A percentile compares a stretch with the other conserved stretches of the same genome.
phyloP scores from a whole-genome alignment of 2,113 vertebrate species.

The Apeltes quadracus region DNA sequence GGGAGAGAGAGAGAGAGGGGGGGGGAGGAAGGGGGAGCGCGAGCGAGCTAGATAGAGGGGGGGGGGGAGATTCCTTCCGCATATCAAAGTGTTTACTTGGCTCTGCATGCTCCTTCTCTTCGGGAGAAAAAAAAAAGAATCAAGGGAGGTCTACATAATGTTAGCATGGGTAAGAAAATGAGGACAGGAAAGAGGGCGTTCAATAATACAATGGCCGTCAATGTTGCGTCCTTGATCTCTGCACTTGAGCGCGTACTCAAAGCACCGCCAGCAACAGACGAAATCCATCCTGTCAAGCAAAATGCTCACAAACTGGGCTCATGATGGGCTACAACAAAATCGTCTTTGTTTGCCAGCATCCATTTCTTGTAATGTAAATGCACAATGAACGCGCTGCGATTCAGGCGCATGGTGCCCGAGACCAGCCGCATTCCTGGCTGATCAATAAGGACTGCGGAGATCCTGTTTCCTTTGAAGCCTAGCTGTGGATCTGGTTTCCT shows the following conservation, averaged over 20 bases:
- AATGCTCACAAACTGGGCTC: conserved; percentile 17
- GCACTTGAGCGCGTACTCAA: conserved; percentile 20
- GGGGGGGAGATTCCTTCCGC: conserved; percentile 75
- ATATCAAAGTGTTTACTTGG: conserved; percentile 83
- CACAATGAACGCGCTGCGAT: conserved; percentile 34
- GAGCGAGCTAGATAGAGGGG: conserved; percentile 43
- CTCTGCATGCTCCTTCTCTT: conserved; percentile 66
- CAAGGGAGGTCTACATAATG: conserved; percentile 53
- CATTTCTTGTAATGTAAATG: conserved; percentile 8
- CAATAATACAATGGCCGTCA: conserved; percentile 46
- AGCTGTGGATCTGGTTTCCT: conserved; percentile 79
- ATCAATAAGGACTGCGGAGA: conserved; percentile 79
- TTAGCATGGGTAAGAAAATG: conserved; percentile 52
- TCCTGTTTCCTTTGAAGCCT: conserved; percentile 75
- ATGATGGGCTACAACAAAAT: neutral
- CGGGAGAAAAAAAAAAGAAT: conserved; percentile 52
- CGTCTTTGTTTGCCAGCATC: neutral
- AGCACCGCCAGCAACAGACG: neutral
- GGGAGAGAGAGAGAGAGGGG: conserved; percentile 55
- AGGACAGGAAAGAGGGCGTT: conserved; percentile 55
- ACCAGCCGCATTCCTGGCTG: conserved; percentile 66
- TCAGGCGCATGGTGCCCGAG: conserved; percentile 26
- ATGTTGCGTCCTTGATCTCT: conserved; percentile 37
- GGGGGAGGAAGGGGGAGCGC: conserved; percentile 32
- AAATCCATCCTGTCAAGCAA: conserved; percentile 2